Conservation (phyloP, 2,888 invertebrate species). For the Apotomis betuletana region DNA sequence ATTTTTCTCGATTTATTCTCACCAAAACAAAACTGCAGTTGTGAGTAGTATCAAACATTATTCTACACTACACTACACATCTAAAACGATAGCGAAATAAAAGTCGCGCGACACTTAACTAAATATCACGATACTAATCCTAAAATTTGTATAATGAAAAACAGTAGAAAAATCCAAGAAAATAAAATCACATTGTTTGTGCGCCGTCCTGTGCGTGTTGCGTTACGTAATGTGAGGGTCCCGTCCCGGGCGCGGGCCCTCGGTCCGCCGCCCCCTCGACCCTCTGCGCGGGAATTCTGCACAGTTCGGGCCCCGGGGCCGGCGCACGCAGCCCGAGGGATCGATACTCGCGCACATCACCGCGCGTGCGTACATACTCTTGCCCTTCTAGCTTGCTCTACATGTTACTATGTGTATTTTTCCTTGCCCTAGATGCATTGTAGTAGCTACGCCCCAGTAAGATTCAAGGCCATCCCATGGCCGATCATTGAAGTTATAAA, state of each 20-base stretch:
- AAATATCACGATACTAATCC: slow-evolving; percentile 78
- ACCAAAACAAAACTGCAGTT: slow-evolving; percentile 62
- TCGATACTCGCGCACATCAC: slow-evolving; percentile 30
- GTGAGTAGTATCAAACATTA: slow-evolving; percentile 52
- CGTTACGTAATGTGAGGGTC: slow-evolving; percentile 81
- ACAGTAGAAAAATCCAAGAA: slow-evolving; percentile 75
- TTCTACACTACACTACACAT: slow-evolving; percentile 63
- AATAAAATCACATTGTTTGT: slow-evolving; percentile 83
- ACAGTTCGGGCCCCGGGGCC: slow-evolving; percentile 31
- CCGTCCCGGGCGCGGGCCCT: slow-evolving; percentile 57
- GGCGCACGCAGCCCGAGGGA: slow-evolving; percentile 32
- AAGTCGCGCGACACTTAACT: slow-evolving; percentile 71
- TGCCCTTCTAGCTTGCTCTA: slow-evolving; percentile 46
- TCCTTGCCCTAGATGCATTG: slow-evolving; percentile 63
- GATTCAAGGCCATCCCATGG: slow-evolving; percentile 58
- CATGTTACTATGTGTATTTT: slow-evolving; percentile 43
- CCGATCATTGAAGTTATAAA: slow-evolving; percentile 35
- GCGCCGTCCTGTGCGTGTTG: slow-evolving; percentile 83
- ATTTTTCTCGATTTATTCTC: slow-evolving; percentile 45
- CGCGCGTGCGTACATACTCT: slow-evolving; percentile 47
- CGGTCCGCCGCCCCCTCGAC: slow-evolving; percentile 45
- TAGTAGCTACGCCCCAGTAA: slow-evolving; percentile 53
- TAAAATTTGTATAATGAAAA: slow-evolving; percentile 81
- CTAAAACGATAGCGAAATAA: slow-evolving; percentile 63
- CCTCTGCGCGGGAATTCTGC: slow-evolving; percentile 44